Conservation (phyloP, 2,888 invertebrate genomes). For the Diplazon laetatorius region DNA sequence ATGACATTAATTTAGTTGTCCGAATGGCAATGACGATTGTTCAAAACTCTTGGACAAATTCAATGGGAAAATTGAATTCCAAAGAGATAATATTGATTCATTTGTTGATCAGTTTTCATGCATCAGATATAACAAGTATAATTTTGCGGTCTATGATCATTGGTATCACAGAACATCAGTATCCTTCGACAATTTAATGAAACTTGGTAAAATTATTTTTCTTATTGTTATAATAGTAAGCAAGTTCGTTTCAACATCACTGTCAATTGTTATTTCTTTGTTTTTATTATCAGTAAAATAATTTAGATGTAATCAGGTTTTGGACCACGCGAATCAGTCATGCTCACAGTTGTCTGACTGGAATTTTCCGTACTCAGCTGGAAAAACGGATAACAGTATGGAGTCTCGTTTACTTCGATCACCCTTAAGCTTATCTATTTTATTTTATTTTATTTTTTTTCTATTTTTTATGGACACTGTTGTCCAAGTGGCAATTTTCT, state of each 20-base stretch:
- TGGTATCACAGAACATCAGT: too few relatives aligned
- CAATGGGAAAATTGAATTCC: too few relatives aligned
- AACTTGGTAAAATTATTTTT: neutral
- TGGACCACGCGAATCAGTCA: slow-evolving; percentile 45
- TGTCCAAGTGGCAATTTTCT: slow-evolving; percentile 65
- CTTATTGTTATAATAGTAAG: too few relatives aligned
- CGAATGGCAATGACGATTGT: neutral
- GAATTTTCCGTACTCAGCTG: slow-evolving; percentile 17
- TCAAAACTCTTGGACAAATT: too few relatives aligned
- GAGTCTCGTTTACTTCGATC: slow-evolving; percentile 37
- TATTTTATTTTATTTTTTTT: too few relatives aligned
- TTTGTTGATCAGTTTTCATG: too few relatives aligned
- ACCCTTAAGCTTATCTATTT: slow-evolving; percentile 55
- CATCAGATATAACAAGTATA: too few relatives aligned
- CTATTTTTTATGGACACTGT: slow-evolving; percentile 56
- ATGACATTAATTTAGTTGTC: neutral
- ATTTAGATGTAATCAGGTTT: slow-evolving; percentile 38
- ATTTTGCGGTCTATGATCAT: too few relatives aligned
- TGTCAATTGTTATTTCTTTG: slow-evolving; percentile 19
- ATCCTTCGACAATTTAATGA: neutral
- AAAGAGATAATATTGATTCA: too few relatives aligned
- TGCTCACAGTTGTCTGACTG: slow-evolving; percentile 48
- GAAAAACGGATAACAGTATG: slow-evolving; percentile 27
- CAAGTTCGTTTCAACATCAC: neutral
- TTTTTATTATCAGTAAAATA: slow-evolving; percentile 42